phyloP scores from a whole-genome alignment of 2,888 invertebrate species.

The Carcina quercana region DNA sequence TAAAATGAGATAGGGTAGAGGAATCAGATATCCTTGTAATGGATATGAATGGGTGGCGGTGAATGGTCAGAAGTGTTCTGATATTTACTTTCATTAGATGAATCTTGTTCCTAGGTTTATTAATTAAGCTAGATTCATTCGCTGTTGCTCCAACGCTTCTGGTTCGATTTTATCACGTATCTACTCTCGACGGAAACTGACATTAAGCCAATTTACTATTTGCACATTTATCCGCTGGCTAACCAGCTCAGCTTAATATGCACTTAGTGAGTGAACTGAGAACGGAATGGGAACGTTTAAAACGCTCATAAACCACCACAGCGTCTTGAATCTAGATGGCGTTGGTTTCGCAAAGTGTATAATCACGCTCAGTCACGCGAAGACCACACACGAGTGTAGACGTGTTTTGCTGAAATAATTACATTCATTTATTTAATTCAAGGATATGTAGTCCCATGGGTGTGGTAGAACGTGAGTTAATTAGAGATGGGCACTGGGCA shows the following conservation, averaged over 20 bases:
- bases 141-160: too few relatives aligned
- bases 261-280: neutral
- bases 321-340: conserved; percentile 28
- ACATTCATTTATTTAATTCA: conserved; percentile 48
- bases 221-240: too few relatives aligned
- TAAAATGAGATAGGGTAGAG: conserved; percentile 6
- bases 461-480: conserved; percentile 5
- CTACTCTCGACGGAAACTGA: too few relatives aligned
- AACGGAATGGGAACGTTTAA: neutral
- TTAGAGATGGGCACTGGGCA: too few relatives aligned
- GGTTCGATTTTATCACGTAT: too few relatives aligned
- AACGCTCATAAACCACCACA: conserved; percentile 14
- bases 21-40: conserved; percentile 21
- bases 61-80: conserved; percentile 17
- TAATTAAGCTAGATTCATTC: conserved; percentile 15
- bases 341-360: conserved; percentile 32
- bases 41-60: conserved; percentile 17
- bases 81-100: conserved; percentile 18
- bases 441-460: too few relatives aligned
- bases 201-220: too few relatives aligned
- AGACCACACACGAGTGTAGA: conserved; percentile 50
- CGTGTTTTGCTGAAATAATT: conserved; percentile 36
- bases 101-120: conserved; percentile 10
- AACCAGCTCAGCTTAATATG: too few relatives aligned
- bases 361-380: conserved; percentile 56